A percentile compares a stretch with the other conserved stretches of the same genome.
phyloP scores from a whole-genome alignment of 2,797 vertebrate genomes.

The Cyclura pinguis region DNA sequence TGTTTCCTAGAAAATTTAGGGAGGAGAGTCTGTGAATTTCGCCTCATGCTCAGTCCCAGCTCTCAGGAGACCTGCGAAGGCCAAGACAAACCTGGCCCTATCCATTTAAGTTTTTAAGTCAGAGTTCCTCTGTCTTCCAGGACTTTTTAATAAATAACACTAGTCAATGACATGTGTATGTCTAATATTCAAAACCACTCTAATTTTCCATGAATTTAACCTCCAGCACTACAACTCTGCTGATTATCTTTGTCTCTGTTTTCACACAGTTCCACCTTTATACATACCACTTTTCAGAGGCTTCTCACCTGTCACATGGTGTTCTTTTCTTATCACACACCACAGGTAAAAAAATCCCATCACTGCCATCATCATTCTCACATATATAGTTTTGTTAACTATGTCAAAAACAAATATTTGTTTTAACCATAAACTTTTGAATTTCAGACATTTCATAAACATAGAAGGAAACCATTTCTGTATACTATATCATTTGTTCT shows the following conservation, averaged over 20 bases:
- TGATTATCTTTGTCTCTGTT: neutral
- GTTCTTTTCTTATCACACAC: no score
- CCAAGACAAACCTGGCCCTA: neutral
- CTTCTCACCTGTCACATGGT: neutral
- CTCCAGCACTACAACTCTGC: neutral
- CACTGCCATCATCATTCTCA: neutral
- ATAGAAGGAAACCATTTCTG: neutral
- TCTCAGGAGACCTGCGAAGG: neutral
- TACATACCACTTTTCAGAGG: neutral
- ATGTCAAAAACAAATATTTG: neutral
- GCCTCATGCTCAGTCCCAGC: no score
- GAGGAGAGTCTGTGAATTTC: no score
- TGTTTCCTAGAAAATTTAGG: no score
- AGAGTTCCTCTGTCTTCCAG: neutral
- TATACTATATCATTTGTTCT: slow-evolving; percentile 38
- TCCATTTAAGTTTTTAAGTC: neutral
- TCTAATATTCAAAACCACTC: neutral
- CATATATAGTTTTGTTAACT: neutral
- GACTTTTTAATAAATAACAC: neutral
- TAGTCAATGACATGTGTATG: neutral
- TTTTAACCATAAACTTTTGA: neutral
- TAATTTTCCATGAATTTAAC: neutral
- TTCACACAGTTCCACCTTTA: neutral
- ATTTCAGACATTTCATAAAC: slow-evolving; percentile 27
- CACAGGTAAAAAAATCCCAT: neutral